Conservation (phyloP, 2,797 vertebrate species). For the Pipistrellus pipistrellus region DNA sequence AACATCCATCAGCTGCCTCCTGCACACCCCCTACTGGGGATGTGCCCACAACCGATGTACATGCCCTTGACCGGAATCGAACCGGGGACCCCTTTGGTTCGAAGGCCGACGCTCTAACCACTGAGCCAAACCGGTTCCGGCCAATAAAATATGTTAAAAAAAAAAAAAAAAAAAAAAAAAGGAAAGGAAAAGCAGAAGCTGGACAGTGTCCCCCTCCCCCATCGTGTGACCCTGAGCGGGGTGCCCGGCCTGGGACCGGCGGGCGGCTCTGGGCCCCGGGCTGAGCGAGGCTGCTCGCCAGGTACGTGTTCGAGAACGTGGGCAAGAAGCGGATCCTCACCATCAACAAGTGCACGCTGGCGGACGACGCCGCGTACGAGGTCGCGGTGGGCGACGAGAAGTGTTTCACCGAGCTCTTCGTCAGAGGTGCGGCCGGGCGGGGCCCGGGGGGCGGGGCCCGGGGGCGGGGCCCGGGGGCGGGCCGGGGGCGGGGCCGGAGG, state of each 20-base stretch:
- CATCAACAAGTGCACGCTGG: conserved; percentile 95
- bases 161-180: no score
- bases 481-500: rapidly evolving
- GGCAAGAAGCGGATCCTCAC: conserved; percentile 93
- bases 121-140: no score
- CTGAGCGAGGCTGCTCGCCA: conserved; percentile 71
- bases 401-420: conserved; percentile 93
- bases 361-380: conserved; percentile 95
- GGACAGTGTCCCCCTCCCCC: background rate
- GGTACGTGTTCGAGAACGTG: conserved; percentile 95
- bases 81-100: no score
- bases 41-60: no score
- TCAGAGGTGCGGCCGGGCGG: conserved; percentile 91
- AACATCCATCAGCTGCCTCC: no score
- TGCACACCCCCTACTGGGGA: no score
- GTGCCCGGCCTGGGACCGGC: background rate
- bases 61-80: no score
- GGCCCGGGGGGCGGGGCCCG: rapidly evolving
- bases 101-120: no score
- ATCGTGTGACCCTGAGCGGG: background rate
- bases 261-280: rapidly evolving
- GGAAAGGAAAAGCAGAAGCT: background rate
- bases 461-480: rapidly evolving
- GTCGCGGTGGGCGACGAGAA: conserved; percentile 94
- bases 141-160: no score